These are phyloP conservation scores for Ateles fusciceps DNA, from an alignment of 2,797 vertebrate genomes.

Conservation along the genomic window DNA sequence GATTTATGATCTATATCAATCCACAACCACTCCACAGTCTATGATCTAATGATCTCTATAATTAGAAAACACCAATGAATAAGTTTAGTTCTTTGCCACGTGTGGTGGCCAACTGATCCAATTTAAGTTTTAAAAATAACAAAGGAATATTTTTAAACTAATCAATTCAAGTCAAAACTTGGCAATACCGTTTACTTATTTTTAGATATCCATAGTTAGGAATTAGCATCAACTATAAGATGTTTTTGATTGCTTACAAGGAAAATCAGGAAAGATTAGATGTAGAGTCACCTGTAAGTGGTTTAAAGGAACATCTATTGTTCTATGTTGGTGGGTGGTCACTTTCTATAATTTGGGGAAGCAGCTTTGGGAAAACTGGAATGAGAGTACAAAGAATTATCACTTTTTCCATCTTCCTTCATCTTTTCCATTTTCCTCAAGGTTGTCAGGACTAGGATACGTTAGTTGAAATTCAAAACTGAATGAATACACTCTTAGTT, in stretches of 20 bases:
- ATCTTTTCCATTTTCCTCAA: background rate
- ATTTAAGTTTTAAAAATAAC: background rate
- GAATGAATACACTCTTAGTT: background rate
- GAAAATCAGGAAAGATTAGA: background rate
- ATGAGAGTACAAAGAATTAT: background rate
- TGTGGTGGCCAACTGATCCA: background rate
- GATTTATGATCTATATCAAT: background rate
- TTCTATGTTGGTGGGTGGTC: background rate
- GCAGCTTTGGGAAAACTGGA: background rate
- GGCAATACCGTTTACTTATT: background rate
- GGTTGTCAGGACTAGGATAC: background rate
- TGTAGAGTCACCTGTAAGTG: background rate
- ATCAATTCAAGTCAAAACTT: conserved; percentile 3
- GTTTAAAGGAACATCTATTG: background rate
- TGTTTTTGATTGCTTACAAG: background rate
- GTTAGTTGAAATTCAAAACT: background rate
- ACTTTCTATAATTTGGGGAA: background rate
- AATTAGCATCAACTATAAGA: background rate
- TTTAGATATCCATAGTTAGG: background rate
- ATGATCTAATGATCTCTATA: background rate
- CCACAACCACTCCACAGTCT: background rate
- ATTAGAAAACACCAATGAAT: background rate
- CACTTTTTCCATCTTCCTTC: background rate
- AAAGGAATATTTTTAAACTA: background rate
- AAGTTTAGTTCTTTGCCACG: background rate